These are phyloP conservation scores for Myiotriccus ornatus DNA, from an alignment of 2,797 vertebrate genomes.

Conservation along the genomic window DNA sequence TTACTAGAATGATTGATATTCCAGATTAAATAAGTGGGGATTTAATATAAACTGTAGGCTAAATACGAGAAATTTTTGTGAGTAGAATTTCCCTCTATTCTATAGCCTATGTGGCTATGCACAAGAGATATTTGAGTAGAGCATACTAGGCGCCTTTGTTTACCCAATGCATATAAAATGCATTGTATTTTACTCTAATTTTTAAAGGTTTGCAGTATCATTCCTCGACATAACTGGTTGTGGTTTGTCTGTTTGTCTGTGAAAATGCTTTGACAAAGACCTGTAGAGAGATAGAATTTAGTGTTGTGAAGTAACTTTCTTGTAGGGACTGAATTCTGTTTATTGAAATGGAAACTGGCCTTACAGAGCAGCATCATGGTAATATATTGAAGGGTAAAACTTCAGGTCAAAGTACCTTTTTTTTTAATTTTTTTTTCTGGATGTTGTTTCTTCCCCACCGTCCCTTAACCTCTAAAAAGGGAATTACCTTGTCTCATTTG, in stretches of 20 bases:
- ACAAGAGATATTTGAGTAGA: not conserved
- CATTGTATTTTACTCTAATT: not conserved
- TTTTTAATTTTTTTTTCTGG: too few species aligned
- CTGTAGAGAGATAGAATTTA: not conserved
- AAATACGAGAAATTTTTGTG: not conserved
- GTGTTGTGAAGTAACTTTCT: not conserved
- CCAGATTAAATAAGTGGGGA: not conserved
- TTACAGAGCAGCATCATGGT: not conserved
- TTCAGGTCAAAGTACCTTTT: not conserved
- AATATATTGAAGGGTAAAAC: not conserved
- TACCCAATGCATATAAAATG: not conserved
- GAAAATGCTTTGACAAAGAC: not conserved
- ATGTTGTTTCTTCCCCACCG: rapidly evolving
- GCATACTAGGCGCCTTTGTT: not conserved
- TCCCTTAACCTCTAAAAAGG: not conserved
- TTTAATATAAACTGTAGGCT: not conserved
- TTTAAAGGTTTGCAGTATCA: not conserved
- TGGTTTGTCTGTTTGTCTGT: not conserved
- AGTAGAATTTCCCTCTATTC: not conserved
- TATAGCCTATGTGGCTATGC: not conserved
- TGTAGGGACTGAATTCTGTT: not conserved
- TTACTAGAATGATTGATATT: not conserved
- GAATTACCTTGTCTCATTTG: not conserved
- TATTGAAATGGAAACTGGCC: not conserved
- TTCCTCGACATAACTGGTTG: not conserved